These are phyloP conservation scores for Lonchura striata DNA, from an alignment of 2,113 vertebrate species.

Conservation along the genomic window DNA sequence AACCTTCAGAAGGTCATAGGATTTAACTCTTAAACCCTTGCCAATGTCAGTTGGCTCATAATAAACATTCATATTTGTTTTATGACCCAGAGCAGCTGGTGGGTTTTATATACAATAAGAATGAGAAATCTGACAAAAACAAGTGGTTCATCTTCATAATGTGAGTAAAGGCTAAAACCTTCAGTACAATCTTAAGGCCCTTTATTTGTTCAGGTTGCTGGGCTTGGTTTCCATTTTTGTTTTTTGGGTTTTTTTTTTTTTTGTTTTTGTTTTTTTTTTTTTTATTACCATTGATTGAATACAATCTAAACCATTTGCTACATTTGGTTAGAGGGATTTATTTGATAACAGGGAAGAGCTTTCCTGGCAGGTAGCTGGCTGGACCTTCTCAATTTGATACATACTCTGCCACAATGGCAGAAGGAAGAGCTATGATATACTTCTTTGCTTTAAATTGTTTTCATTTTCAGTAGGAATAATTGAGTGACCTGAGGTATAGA, in stretches of 20 bases:
- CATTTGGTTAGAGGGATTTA: neutral
- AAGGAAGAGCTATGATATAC: neutral
- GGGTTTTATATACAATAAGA: slow-evolving; percentile 3
- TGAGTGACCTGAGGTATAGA: neutral
- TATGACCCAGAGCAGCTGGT: slow-evolving; percentile 41
- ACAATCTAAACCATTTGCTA: neutral
- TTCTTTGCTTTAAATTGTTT: neutral
- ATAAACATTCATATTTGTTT: slow-evolving; percentile 43
- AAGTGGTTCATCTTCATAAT: slow-evolving; percentile 40
- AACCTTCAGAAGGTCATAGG: slow-evolving; percentile 25
- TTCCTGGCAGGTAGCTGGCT: neutral
- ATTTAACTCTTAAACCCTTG: slow-evolving; percentile 30
- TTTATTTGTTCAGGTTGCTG: slow-evolving; percentile 15
- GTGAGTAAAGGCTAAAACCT: neutral
- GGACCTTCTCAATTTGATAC: neutral
- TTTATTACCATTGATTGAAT: neutral
- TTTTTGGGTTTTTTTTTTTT: too few species aligned
- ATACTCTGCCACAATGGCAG: neutral
- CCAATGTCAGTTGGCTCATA: slow-evolving; percentile 23
- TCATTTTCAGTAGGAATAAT: neutral
- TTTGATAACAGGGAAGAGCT: neutral
- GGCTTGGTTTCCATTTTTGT: neutral
- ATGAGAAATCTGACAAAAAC: slow-evolving; percentile 33
- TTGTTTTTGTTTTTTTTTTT: too few species aligned
- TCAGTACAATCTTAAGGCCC: neutral